These are phyloP conservation scores for Drosophila flavopinicola DNA, from an alignment of 2,888 invertebrate species.

Conservation along the genomic window DNA sequence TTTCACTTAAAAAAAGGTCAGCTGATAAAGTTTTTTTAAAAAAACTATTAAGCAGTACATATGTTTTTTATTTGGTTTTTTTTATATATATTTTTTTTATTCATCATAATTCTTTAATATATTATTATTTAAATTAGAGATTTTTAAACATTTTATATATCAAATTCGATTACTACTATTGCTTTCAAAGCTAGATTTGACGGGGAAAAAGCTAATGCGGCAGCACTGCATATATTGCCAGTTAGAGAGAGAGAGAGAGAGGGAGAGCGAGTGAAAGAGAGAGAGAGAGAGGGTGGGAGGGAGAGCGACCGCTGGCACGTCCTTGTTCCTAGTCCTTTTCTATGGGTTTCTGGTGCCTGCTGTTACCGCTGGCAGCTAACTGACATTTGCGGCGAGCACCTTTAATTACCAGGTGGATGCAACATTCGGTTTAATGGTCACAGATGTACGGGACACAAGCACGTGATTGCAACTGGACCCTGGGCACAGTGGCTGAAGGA, in stretches of 20 bases:
- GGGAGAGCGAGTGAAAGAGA: not conserved
- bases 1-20: too few relatives aligned
- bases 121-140: too few relatives aligned
- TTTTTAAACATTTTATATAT: too few relatives aligned
- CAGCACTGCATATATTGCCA: not conserved
- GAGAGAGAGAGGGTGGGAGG: not conserved
- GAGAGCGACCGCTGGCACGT: conserved; percentile 21
- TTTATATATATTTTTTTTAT: too few relatives aligned
- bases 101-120: too few relatives aligned
- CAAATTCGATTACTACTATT: too few relatives aligned
- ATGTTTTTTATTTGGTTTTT: too few relatives aligned
- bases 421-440: conserved; percentile 64
- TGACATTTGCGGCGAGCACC: conserved; percentile 57
- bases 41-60: too few relatives aligned
- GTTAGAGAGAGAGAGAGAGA: not conserved
- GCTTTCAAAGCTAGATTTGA: not conserved
- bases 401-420: conserved; percentile 67
- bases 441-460: conserved; percentile 33
- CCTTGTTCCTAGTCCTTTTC: conserved; percentile 19
- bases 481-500: not conserved
- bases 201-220: not conserved
- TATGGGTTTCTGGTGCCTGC: conserved; percentile 11
- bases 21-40: too few relatives aligned
- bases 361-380: conserved; percentile 39
- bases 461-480: conserved; percentile 16